phyloP scores from a whole-genome alignment of 30 jellyfish, hydroid and myxozoan species.

The Morbakka virulenta region DNA sequence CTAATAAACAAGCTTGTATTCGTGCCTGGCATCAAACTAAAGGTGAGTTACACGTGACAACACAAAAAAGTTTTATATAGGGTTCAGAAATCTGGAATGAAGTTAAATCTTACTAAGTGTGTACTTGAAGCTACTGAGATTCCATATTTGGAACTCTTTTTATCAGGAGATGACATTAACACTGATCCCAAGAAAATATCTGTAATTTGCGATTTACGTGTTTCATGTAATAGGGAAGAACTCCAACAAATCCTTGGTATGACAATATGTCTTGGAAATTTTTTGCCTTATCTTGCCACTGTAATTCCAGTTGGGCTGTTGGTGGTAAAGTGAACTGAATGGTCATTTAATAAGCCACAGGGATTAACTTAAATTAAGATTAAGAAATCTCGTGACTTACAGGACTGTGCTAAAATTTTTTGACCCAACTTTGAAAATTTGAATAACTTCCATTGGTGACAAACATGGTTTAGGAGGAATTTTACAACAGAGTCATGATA shows the following conservation, averaged over 20 bases:
- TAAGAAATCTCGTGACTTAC: no score
- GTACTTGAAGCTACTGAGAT: constrained; percentile 10
- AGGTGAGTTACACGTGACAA: background rate
- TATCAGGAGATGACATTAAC: constrained; percentile 39
- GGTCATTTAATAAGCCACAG: no score
- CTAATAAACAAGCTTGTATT: constrained; percentile 39
- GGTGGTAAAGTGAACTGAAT: no score
- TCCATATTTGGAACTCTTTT: constrained; percentile 23
- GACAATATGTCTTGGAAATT: constrained; percentile 40
- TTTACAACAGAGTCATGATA: no score
- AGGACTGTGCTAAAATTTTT: no score
- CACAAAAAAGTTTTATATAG: constrained; percentile 3
- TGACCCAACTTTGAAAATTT: no score
- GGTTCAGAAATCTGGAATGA: constrained; percentile 23
- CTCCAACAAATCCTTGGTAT: constrained; percentile 42
- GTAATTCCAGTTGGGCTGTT: no score
- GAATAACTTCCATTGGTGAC: no score
- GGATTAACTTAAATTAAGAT: no score
- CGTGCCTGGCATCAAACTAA: constrained; percentile 30
- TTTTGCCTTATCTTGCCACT: constrained; percentile 32
- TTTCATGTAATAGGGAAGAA: constrained; percentile 17
- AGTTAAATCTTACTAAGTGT: constrained; percentile 19
- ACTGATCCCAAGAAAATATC: constrained; percentile 38
- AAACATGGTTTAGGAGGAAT: no score
- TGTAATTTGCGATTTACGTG: constrained; percentile 24